Evolutionary conservation across 2,888 invertebrate genomes (phyloP), one percentile per base, ranked within the genome.

Genomic region (Nebria salina): DNA sequence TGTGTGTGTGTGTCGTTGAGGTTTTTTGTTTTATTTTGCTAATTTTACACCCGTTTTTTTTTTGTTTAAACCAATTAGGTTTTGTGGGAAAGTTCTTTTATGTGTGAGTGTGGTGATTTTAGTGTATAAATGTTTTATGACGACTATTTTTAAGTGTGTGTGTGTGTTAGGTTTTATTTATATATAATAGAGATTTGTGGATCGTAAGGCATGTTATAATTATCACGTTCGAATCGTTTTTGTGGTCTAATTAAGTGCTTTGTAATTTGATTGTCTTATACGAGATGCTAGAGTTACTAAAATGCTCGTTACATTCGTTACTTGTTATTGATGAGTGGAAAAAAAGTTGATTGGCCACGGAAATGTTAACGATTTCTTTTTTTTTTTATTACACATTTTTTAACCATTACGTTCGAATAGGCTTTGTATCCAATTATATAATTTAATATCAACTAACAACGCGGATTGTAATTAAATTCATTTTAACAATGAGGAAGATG

Each of bases 21-120:
- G 34, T 80, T 75, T 75, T 80, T 80, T 80, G 43, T 75, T 73
- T 75, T 68, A 42, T 79, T 80, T 80, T 80, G 80, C 80, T 75
- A 75, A 80, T 80, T 80, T 75, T 75, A 75, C 70, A 54, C 75
- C 25, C 65, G 65, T 72, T 75, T 80, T 78, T 80, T 80, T 80
- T 75, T 70, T 20, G 20, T 20, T 72, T 70, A n/a, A 80, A 80
- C 80, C 80, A 80, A 80, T 80, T 80, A 80, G 80, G 75, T 79
- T 79, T 73, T 79, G 68, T 79, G 79, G 79, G 79, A 68, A 79
- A 74, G 75, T 79, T 70, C 26, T 25, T 70, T 70, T 25, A 26
- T 34, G 70, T 70, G 15, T 15, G 66, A 34, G 34, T 34, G 13
- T 65, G 15, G 65, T 65, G 13, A 20, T 66, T 66, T 11, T 66